Percentiles rank a stretch among this genome's conserved stretches.
Evolutionary conservation across 2,797 vertebrate species (phyloP).

Genomic region (Eulemur coronatus): DNA sequence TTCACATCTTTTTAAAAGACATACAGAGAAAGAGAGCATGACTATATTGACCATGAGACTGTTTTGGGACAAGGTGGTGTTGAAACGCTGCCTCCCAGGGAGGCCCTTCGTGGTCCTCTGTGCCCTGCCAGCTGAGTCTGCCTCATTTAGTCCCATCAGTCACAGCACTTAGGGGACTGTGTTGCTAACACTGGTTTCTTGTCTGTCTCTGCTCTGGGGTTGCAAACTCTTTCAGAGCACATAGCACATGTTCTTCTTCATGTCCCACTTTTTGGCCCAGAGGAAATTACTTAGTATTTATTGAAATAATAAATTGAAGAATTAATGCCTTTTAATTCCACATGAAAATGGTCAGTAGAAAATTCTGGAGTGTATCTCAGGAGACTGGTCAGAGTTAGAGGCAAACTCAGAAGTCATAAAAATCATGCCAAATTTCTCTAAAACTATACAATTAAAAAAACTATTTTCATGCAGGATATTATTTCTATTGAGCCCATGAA

Average conservation of each 20-base stretch:
- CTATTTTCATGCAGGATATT: neutral
- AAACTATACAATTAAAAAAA: neutral
- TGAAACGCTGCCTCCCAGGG: neutral
- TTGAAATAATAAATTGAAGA: neutral
- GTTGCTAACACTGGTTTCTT: neutral
- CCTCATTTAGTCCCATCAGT: neutral
- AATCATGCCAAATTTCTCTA: neutral
- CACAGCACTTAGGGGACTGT: neutral
- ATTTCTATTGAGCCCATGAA: neutral
- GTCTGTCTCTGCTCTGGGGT: neutral
- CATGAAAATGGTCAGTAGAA: neutral
- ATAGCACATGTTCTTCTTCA: neutral
- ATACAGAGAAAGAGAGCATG: neutral
- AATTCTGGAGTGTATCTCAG: neutral
- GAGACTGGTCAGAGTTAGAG: neutral
- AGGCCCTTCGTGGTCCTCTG: neutral
- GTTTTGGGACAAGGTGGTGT: neutral
- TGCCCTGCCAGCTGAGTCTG: neutral
- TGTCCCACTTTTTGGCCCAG: neutral
- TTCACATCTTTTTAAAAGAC: neutral
- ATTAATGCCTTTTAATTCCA: neutral
- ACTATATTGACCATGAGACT: rapidly evolving
- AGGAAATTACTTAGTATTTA: neutral
- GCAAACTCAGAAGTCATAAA: neutral
- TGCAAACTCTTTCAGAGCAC: neutral